A percentile compares a stretch with the other conserved stretches of the same genome.
phyloP scores from a whole-genome alignment of 1,140 invertebrate species.

The Diorhabda carinulata region DNA sequence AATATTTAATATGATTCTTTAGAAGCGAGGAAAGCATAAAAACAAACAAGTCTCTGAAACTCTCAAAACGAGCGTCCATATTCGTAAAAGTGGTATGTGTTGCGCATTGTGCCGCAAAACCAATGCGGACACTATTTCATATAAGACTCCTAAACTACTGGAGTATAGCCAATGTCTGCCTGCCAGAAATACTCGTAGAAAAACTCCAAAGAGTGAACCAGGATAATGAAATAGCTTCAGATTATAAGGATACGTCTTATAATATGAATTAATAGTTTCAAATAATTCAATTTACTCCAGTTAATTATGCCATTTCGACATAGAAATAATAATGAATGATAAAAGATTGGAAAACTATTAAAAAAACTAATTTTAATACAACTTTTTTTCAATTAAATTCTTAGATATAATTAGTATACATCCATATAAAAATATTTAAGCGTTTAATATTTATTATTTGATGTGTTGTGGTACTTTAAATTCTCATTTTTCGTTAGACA shows the following conservation, averaged over 20 bases:
- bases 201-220: background rate
- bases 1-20: background rate
- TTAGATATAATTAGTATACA: too few relatives aligned
- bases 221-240: background rate
- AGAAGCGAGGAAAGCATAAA: background rate
- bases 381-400: too few relatives aligned
- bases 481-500: too few relatives aligned
- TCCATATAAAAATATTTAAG: too few relatives aligned
- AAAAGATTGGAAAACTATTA: too few relatives aligned
- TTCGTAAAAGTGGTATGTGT: conserved; percentile 8
- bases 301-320: too few relatives aligned
- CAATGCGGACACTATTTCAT: conserved; percentile 20
- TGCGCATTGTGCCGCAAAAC: conserved; percentile 22
- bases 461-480: too few relatives aligned
- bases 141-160: conserved; percentile 10
- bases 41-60: conserved; percentile 11
- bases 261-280: too few relatives aligned
- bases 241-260: background rate
- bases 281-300: too few relatives aligned
- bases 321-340: too few relatives aligned
- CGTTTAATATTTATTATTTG: too few relatives aligned
- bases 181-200: background rate
- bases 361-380: too few relatives aligned
- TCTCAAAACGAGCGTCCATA: conserved; percentile 5
- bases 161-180: conserved; percentile 20